Evolutionary conservation across 1,140 invertebrate species (phyloP), one percentile per base, ranked within the genome.

Genomic region (Pachypsylla venusta): DNA sequence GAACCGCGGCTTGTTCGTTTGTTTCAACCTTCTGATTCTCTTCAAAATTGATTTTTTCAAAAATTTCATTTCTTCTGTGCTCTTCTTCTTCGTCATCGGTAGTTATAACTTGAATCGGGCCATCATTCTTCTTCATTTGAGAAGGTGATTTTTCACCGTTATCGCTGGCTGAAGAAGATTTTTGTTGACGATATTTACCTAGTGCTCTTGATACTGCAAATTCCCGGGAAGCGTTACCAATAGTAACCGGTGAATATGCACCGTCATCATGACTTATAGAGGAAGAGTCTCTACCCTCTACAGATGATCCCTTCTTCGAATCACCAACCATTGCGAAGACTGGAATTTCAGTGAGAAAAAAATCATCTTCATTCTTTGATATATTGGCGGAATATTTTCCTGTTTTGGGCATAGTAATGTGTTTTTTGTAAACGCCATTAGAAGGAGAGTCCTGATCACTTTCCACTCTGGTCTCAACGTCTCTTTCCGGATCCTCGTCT

Each of bases 121-220:
- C 61, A 53, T 64, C 63, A 26, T 35, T 13, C 16, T 56, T 59
- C 30, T 65, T 60, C 20, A 63, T 35, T 19, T 48, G 16, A 19
- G 42, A 4, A 7, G 4, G 42, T 16, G 60, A 42, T 54, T 68
- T 65, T 48, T 69, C 65, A 26, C 22, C 28, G 27, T 27, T 57
- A 4, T 57, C 55, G 26, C 35, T 27, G n/a, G 48, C 12, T 20
- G 64, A 60, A n/a, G 63, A 61, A 12, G 65, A 66, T 66, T 87
- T 85, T 63, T 84, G 75, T 66, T 87, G 78, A 55, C 86, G 73
- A 69, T 89, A 90, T 73, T 87, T 87, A 24, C 85, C 85, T 30
- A 90, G 71, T 1, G 86, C 86, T 66, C 86, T 72, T 0, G 85
- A 89, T 2, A 88, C 87, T 0, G 86, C 86, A 70, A 89, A 90